Base-by-base conservation (phyloP, 1,140 invertebrate genomes). In the Aphis gossypii region DNA sequence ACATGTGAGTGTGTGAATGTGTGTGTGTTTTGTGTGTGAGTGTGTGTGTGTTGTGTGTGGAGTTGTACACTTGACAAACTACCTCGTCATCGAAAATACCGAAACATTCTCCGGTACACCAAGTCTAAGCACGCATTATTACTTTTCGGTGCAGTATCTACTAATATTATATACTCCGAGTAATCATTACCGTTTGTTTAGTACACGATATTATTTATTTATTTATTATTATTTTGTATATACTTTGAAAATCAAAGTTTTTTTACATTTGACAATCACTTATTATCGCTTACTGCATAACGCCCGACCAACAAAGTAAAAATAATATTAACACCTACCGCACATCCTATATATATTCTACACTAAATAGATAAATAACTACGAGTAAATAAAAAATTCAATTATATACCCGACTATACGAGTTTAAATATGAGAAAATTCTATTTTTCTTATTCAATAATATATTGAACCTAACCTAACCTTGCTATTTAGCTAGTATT, bases 31-130 rank as follows among this genome's bases (percentile, higher is more conserved):
- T 14, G 25, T 60, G 25, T 38, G n/a, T 38, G 4, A 21, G 76
- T n/a, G 20, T 30, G 25, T 38, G n/a, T 82, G 4, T 38, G 76
- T 4, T 20, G 8, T 44, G 20, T 30, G 6, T 91, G 4, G 18
- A 48, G 41, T 30, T 41, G 60, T 46, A 44, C 56, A 76, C 60
- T 92, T 92, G 90, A 92, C 30, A 76, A 92, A 92, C 68, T 60
- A 92, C 30, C n/a, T 30, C 41, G 44, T 82, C 30, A 35, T 44
- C 20, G 90, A 76, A 92, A 92, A 92, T 92, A 48, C 38, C 60
- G 60, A 48, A 92, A 46, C 41, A 44, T 68, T 76, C 38, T 54
- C 8, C 25, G 23, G 23, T 5, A 25, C 54, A 30, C 8, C 21
- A 18, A 5, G 38, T 25, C 38, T 14, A 41, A 87, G 84, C 41